Conservation (phyloP, 1,140 invertebrate genomes). For the Calephelis virginiensis region DNA sequence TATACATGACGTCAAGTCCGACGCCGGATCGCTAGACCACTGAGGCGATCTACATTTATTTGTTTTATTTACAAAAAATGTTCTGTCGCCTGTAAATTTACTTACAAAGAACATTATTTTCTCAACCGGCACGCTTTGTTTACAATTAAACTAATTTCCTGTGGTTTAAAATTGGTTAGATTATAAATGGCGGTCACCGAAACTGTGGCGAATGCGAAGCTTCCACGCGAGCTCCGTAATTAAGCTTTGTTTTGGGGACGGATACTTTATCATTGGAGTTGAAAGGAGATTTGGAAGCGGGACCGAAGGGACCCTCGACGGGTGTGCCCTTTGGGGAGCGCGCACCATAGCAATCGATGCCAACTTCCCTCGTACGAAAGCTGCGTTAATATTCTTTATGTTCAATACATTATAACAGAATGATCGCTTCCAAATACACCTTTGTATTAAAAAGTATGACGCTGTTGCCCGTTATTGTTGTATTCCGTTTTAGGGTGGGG, state of each 20-base stretch:
- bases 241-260: constrained; percentile 27
- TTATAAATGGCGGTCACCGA: neutral
- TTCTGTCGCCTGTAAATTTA: too few species aligned
- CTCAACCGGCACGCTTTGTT: too few species aligned
- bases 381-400: constrained; percentile 1
- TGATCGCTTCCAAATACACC: too few species aligned
- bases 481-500: too few species aligned
- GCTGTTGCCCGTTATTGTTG: too few species aligned
- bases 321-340: constrained; percentile 46
- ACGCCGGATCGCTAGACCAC: too few species aligned
- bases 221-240: neutral
- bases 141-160: too few species aligned
- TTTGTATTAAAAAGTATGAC: too few species aligned
- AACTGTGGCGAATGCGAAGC: constrained; percentile 5
- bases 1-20: too few species aligned
- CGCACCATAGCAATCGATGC: constrained; percentile 12
- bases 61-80: too few species aligned
- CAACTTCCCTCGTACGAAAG: constrained; percentile 2
- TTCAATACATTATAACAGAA: neutral
- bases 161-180: neutral
- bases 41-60: too few species aligned
- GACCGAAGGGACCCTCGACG: constrained; percentile 49
- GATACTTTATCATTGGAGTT: constrained; percentile 47
- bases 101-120: too few species aligned
- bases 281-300: constrained; percentile 42